phyloP scores from a whole-genome alignment of 2,888 invertebrate genomes.

The Phortica magna region DNA sequence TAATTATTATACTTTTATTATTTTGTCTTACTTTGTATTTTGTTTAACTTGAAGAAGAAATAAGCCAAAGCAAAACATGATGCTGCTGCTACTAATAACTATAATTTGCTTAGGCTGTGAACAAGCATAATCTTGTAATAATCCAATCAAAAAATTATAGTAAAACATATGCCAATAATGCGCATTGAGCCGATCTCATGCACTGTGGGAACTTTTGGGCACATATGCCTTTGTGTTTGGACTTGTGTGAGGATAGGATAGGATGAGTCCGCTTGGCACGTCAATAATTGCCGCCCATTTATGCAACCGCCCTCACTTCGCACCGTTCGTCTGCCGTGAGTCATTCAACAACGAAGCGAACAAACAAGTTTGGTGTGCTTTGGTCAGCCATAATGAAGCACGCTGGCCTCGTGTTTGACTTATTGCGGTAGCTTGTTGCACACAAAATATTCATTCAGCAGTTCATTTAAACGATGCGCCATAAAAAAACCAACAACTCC shows the following conservation, averaged over 20 bases:
- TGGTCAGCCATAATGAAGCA: constrained; percentile 59
- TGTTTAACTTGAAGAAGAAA: constrained; percentile 33
- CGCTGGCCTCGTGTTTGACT: constrained; percentile 68
- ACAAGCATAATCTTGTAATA: constrained; percentile 66
- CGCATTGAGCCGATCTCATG: neutral
- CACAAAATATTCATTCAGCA: constrained; percentile 57
- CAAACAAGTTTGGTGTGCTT: neutral
- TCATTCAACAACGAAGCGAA: neutral
- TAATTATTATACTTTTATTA: constrained; percentile 15
- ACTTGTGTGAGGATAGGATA: neutral
- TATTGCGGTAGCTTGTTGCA: constrained; percentile 62
- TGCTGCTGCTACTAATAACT: constrained; percentile 31
- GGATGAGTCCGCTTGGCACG: neutral
- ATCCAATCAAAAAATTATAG: constrained; percentile 69
- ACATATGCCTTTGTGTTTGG: neutral
- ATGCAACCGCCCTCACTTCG: neutral
- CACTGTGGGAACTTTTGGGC: neutral
- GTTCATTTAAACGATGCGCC: constrained; percentile 20
- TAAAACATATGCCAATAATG: constrained; percentile 31
- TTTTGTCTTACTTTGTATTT: neutral
- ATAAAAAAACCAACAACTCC: neutral
- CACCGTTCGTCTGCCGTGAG: neutral
- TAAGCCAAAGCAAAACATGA: constrained; percentile 52
- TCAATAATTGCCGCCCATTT: constrained; percentile 9
- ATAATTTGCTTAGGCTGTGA: constrained; percentile 41